These are phyloP conservation scores for Blastobasis lacticolella DNA, from an alignment of 2,888 invertebrate species.

Conservation along the genomic window DNA sequence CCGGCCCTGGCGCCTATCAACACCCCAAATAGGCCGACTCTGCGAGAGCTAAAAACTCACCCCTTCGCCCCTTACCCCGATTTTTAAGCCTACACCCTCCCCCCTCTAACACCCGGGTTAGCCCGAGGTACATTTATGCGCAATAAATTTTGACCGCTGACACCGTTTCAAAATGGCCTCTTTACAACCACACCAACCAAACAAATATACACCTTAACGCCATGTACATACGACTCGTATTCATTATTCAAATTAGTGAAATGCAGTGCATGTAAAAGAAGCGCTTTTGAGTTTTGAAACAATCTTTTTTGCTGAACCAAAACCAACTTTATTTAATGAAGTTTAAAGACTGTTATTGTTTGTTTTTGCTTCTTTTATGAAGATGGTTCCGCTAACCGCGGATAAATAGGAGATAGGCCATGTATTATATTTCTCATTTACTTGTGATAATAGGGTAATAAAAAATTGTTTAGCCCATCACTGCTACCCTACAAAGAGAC, in stretches of 20 bases:
- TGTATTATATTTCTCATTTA: conserved; percentile 67
- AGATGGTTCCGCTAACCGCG: conserved; percentile 52
- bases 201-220: conserved; percentile 25
- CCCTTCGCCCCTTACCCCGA: conserved; percentile 62
- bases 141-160: conserved; percentile 72
- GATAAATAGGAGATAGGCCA: conserved; percentile 59
- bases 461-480: conserved; percentile 24
- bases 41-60: conserved; percentile 71
- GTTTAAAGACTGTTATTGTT: conserved; percentile 20
- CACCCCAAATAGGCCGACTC: conserved; percentile 71
- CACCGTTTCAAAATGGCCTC: conserved; percentile 52
- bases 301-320: conserved; percentile 41
- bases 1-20: conserved; percentile 57
- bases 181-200: conserved; percentile 19
- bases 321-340: conserved; percentile 37
- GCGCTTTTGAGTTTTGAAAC: conserved; percentile 55
- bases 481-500: too few relatives aligned
- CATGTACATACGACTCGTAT: background rate
- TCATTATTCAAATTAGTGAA: conserved; percentile 10
- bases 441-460: conserved; percentile 52
- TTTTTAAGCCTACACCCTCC: conserved; percentile 71
- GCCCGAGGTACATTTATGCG: conserved; percentile 73
- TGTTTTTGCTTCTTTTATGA: conserved; percentile 32
- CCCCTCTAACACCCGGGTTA: conserved; percentile 70
- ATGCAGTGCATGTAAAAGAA: conserved; percentile 60